A percentile compares a stretch with the other conserved stretches of the same genome.
These are phyloP conservation scores for Malacosoma neustria DNA, from an alignment of 2,888 invertebrate species.

Conservation along the genomic window DNA sequence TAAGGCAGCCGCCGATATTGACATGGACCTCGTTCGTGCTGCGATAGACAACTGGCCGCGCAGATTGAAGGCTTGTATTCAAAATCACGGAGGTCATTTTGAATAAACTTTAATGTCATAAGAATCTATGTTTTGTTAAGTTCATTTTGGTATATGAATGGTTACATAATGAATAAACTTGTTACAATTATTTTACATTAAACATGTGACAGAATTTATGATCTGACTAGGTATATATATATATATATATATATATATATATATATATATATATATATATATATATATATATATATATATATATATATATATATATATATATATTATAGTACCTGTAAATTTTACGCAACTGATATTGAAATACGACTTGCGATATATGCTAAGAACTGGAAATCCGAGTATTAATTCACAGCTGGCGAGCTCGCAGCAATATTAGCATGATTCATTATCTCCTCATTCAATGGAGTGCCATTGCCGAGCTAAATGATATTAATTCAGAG, in stretches of 20 bases:
- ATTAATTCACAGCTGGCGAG: conserved; percentile 53
- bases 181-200: too few species aligned
- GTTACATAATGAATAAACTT: too few species aligned
- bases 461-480: too few species aligned
- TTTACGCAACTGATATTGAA: conserved; percentile 31
- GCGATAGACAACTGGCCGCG: too few species aligned
- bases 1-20: too few species aligned
- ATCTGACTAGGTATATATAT: neutral
- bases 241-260: neutral
- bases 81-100: too few species aligned
- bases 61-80: too few species aligned
- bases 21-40: too few species aligned
- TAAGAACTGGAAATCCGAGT: conserved; percentile 51
- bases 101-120: too few species aligned
- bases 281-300: neutral
- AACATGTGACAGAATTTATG: too few species aligned
- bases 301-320: neutral
- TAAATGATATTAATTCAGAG: conserved; percentile 32
- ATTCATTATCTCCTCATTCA: conserved; percentile 45
- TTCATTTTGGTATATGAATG: too few species aligned
- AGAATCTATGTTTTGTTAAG: too few species aligned
- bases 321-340: conserved; percentile 3
- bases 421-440: conserved; percentile 26
- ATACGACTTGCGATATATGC: conserved; percentile 41
- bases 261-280: neutral